These are phyloP conservation scores for Jaculus jaculus DNA, from an alignment of 2,113 vertebrate species.

Conservation along the genomic window DNA sequence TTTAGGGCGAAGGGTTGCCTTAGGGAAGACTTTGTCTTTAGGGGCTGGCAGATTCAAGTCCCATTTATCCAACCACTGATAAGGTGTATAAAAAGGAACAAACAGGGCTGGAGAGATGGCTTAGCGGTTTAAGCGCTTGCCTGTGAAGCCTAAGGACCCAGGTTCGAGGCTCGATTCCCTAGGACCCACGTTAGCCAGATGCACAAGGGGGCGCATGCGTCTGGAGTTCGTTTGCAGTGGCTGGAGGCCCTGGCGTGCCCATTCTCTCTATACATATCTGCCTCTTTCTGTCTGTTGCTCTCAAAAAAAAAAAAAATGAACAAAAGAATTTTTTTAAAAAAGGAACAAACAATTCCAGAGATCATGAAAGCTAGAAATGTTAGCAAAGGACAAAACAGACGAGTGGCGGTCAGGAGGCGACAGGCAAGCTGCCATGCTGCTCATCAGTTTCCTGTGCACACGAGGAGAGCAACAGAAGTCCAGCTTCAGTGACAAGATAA, in stretches of 20 bases:
- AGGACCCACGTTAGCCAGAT: too few relatives aligned
- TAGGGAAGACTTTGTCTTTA: background rate
- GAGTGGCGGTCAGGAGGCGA: background rate
- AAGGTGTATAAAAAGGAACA: background rate
- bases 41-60: background rate
- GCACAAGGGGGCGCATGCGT: too few relatives aligned
- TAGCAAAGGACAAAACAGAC: conserved; percentile 20
- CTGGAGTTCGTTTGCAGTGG: too few relatives aligned
- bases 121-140: too few relatives aligned
- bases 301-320: too few relatives aligned
- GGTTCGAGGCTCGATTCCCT: too few relatives aligned
- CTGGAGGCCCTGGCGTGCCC: too few relatives aligned
- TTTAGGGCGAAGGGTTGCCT: conserved; percentile 39
- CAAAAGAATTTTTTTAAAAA: too few relatives aligned
- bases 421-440: background rate
- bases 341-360: conserved; percentile 21
- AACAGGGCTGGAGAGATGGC: too few relatives aligned
- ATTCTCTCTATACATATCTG: too few relatives aligned
- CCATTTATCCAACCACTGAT: conserved; percentile 1
- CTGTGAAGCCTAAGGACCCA: too few relatives aligned
- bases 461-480: conserved; percentile 31
- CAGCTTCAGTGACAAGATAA: conserved; percentile 51
- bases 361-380: background rate
- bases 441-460: conserved; percentile 53
- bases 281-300: too few relatives aligned